Evolutionary conservation across 2,888 invertebrate genomes (phyloP).

Genomic region (Chrysodeixis includens): DNA sequence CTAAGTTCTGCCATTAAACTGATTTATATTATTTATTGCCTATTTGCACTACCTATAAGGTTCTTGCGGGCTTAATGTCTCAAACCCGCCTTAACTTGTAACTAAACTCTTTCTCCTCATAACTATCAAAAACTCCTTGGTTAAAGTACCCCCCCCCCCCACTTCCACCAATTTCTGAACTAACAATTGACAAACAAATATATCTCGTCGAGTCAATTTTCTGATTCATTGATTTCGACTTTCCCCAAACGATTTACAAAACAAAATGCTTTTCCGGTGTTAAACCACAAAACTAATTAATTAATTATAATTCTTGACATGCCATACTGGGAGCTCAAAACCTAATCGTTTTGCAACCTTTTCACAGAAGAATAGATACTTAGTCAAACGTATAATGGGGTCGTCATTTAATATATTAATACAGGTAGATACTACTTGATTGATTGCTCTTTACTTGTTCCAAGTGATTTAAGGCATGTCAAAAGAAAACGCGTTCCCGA

Average conservation of each 20-base stretch:
- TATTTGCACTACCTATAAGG: too few species aligned
- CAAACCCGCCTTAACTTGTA: too few species aligned
- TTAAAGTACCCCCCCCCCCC: too few species aligned
- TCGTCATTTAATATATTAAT: not conserved
- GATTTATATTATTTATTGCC: too few species aligned
- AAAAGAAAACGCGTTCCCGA: not conserved
- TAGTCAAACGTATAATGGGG: not conserved
- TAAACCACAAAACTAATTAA: not conserved
- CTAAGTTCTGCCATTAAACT: too few species aligned
- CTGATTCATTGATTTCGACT: not conserved
- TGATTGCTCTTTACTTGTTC: constrained; percentile 1
- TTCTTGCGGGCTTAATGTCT: too few species aligned
- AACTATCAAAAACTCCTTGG: too few species aligned
- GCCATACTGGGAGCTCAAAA: not conserved
- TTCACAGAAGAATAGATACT: constrained; percentile 4
- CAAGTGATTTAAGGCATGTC: not conserved
- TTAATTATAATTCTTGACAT: not conserved
- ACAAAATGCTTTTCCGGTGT: not conserved
- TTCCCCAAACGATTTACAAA: not conserved
- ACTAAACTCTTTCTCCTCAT: too few species aligned
- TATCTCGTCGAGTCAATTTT: too few species aligned
- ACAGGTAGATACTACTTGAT: not conserved
- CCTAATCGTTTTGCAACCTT: not conserved
- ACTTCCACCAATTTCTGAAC: too few species aligned
- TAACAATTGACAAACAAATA: too few species aligned